Evolutionary conservation across 2,888 invertebrate genomes (phyloP), one percentile per base, ranked within the genome.

Genomic region (Erynnis tages): DNA sequence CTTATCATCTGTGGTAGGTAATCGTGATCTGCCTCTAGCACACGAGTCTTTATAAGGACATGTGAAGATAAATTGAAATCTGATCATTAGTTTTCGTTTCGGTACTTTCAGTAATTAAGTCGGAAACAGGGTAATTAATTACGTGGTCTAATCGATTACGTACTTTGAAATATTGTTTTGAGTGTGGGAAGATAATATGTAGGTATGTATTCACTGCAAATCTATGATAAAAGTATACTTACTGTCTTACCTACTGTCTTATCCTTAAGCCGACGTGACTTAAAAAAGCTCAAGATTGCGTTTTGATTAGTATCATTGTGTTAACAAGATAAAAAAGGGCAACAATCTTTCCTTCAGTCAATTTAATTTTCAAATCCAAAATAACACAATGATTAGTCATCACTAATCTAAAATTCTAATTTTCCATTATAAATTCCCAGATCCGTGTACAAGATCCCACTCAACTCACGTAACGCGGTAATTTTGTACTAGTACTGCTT

Each of bases 1-100:
- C 45, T 53, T 54, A 54, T 57, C 54, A 43, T 50, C 60, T 58
- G 55, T 54, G 43, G 53, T 55, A 45, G 49, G 52, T 54, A 52
- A 49, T 54, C 43, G 50, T 53, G 49, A 50, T 53, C 19, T 50
- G 43, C 30, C 43, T 37, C n/a, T 25, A 35, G 7, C 6, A 14
- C 23, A 29, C 3, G 46, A 6, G 38, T 37, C 49, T 49, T 52
- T 43, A 27, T 44, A 52, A 25, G 27, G 43, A 43, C 41, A 40
- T 48, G 41, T 35, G 19, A 21, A 41, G 34, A 49, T 49, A 50
- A 50, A 50, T 53, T 50, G 41, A 11, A 45, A 55, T 55, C 41
- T 54, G 48, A 57, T 54, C 54, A 32, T 47, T 46, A 53, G 41
- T 53, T 40, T 41, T 30, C 37, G 32, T 53, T 32, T 53, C 21